Percentiles rank a stretch among this genome's conserved stretches.
Conservation (phyloP, 1,140 invertebrate genomes). For the Tribolium castaneum region DNA sequence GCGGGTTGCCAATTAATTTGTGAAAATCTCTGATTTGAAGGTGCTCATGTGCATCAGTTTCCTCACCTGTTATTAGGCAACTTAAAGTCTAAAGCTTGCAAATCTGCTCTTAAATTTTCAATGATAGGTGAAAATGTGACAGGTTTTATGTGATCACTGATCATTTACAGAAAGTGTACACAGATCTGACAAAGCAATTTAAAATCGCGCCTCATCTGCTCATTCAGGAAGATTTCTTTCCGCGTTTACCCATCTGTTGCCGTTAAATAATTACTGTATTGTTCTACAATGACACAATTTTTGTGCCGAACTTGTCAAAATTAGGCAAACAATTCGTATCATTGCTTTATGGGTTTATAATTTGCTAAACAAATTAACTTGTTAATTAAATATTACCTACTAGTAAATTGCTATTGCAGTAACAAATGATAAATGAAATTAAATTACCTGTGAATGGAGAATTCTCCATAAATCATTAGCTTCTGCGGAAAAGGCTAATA, state of each 20-base stretch:
- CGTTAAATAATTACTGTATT: background rate
- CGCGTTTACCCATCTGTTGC: background rate
- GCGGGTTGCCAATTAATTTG: background rate
- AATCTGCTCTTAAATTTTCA: conserved; percentile 14
- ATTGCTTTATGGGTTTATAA: too few species aligned
- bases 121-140: background rate
- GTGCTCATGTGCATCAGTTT: background rate
- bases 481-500: too few species aligned
- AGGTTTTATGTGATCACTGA: background rate
- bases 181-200: background rate
- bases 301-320: too few species aligned
- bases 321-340: too few species aligned
- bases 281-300: background rate
- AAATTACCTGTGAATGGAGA: too few species aligned
- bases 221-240: background rate
- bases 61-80: conserved; percentile 10
- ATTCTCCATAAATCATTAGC: too few species aligned
- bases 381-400: too few species aligned
- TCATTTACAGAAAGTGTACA: background rate
- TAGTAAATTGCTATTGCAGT: too few species aligned
- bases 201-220: background rate
- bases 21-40: background rate
- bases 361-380: too few species aligned
- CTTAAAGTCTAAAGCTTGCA: background rate
- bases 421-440: too few species aligned